These are phyloP conservation scores for Cephus pygmeus DNA, from an alignment of 2,888 invertebrate species.

Conservation along the genomic window DNA sequence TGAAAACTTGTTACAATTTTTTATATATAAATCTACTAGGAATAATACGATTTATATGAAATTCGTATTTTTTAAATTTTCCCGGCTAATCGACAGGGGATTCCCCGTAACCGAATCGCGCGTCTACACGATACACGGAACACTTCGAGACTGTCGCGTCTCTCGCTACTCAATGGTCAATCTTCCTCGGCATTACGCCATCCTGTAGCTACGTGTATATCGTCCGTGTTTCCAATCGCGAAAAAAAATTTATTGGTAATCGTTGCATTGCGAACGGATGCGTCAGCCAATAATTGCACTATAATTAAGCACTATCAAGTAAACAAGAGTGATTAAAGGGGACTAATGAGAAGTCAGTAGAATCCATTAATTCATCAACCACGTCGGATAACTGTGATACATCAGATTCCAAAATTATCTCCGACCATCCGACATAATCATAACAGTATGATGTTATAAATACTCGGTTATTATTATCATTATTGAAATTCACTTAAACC, in stretches of 20 bases:
- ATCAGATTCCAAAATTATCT: neutral
- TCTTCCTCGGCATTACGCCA: neutral
- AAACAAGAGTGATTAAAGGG: neutral
- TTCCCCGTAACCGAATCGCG: neutral
- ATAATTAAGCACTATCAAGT: neutral
- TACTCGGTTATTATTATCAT: too few relatives aligned
- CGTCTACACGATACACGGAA: neutral
- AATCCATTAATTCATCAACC: neutral
- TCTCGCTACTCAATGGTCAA: neutral
- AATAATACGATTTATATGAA: neutral
- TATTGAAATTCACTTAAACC: neutral
- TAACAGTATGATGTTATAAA: too few relatives aligned
- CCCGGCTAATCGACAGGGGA: neutral
- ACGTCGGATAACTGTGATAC: neutral
- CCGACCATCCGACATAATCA: neutral
- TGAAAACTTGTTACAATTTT: neutral
- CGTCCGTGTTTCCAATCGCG: neutral
- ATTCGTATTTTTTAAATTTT: neutral
- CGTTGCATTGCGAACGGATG: neutral
- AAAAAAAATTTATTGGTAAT: neutral
- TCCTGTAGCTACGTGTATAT: neutral
- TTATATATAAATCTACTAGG: neutral
- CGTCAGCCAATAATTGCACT: neutral
- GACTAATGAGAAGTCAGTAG: neutral
- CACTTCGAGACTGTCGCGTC: neutral